Evolutionary conservation across 35 echinoderm and acorn worm species (phyloP).

Genomic region (Apostichopus californicus): DNA sequence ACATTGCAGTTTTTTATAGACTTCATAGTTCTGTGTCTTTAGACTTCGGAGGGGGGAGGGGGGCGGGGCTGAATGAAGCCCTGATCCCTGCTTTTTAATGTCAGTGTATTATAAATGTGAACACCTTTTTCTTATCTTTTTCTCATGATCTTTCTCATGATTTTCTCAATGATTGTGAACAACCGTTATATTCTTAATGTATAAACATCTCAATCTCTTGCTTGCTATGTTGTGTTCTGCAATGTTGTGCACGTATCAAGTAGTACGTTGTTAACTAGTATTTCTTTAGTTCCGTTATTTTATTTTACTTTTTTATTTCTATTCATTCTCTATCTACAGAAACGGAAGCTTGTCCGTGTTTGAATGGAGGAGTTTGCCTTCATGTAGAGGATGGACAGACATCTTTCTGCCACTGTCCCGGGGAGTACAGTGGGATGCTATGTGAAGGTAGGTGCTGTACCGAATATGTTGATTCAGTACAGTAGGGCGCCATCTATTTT

Average conservation of each 20-base stretch:
- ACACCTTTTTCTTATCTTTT: too few species aligned
- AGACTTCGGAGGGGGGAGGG: too few species aligned
- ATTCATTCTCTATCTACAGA: too few species aligned
- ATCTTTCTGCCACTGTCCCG: constrained; percentile 1
- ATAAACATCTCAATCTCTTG: background rate
- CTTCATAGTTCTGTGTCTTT: too few species aligned
- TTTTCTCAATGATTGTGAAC: background rate
- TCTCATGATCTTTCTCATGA: too few species aligned
- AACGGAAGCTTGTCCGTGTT: constrained; percentile 1
- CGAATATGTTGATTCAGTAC: too few species aligned
- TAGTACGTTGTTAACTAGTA: background rate
- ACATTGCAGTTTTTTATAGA: too few species aligned
- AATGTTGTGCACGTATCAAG: background rate
- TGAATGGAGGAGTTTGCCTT: constrained; percentile 2
- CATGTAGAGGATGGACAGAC: background rate
- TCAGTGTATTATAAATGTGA: too few species aligned
- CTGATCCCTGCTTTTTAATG: too few species aligned
- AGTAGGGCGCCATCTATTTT: too few species aligned
- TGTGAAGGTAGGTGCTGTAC: constrained; percentile 13
- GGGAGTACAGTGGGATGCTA: background rate
- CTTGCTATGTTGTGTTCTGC: background rate
- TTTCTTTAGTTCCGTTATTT: background rate
- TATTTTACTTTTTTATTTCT: background rate
- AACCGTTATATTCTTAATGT: background rate
- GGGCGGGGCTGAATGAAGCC: too few species aligned